A percentile compares a stretch with the other conserved stretches of the same genome.
These are phyloP conservation scores for Brachypodius melanocephalos DNA, from an alignment of 2,113 vertebrate genomes.

Conservation along the genomic window DNA sequence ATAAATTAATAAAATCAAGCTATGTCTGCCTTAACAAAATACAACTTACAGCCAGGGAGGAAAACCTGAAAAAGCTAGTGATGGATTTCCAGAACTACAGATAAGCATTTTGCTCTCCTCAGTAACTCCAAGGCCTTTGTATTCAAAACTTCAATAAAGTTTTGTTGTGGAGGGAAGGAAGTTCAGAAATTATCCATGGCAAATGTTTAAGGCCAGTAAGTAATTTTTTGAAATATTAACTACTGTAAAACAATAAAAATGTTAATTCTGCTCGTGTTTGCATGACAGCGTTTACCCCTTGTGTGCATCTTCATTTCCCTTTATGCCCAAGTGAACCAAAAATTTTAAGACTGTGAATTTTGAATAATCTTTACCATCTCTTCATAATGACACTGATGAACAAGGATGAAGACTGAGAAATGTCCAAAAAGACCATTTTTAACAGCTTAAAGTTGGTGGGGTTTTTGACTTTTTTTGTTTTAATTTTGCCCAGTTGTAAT, in stretches of 20 bases:
- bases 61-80: not conserved
- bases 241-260: not conserved
- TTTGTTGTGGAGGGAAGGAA: not conserved
- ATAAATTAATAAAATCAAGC: not conserved
- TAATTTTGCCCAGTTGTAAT: not conserved
- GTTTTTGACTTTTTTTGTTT: not conserved
- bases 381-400: not conserved
- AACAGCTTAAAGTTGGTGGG: not conserved
- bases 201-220: not conserved
- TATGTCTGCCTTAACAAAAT: not conserved
- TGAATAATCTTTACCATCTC: not conserved
- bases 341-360: not conserved
- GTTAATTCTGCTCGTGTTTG: not conserved
- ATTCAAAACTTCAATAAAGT: not conserved
- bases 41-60: not conserved
- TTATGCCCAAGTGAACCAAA: not conserved
- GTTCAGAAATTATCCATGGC: not conserved
- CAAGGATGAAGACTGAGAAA: not conserved
- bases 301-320: not conserved
- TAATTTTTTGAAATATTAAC: not conserved
- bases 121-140: not conserved
- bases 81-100: not conserved
- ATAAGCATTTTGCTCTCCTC: not conserved
- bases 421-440: not conserved
- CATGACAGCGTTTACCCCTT: not conserved